Evolutionary conservation across 2,888 invertebrate species (phyloP), one percentile per base, ranked within the genome.

Genomic region (Ophioninae sp.): DNA sequence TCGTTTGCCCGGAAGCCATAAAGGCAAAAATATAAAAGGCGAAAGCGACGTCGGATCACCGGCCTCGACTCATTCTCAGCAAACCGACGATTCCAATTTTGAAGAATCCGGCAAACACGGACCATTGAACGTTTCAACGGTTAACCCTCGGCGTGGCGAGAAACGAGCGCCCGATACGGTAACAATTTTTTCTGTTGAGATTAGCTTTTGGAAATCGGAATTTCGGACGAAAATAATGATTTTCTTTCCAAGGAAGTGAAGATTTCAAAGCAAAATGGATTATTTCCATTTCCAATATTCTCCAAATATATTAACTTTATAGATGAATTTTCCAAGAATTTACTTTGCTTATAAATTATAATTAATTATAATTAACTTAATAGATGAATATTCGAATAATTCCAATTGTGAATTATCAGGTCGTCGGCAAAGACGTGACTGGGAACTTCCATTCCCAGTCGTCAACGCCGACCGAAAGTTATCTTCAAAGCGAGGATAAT

Each of bases 1-100:
- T 2, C 83, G 74, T 17, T 20, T 85, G 5, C 81, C 85, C n/a
- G 83, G 85, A 2, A 84, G 82, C 7, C 86, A 84, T 7, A 90
- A 89, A 30, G 85, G 83, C 44, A 84, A 84, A 51, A 71, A 69
- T 30, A 81, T 85, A 22, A 85, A 83, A 58, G 58, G 80, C 22
- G 85, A 85, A 37, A 56, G 72, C 5, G 81, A 58, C 22, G 63
- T 58, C 37, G 68, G 71, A 22, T 85, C 86, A 6, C 82, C 84
- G 30, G 72, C 67, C n/a, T 79, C 75, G 39, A 79, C 77, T 37
- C 73, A 83, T 41, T 81, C 84, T 6, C 73, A 68, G 59, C 79
- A 78, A 44, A 72, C 56, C 30, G 75, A 72, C 20, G 78, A 80
- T 64, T 71, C 79, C 3, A 75, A 74, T 39, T 71, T 67, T 30